These are phyloP conservation scores for Galerucella calmariensis DNA, from an alignment of 2,888 invertebrate species.

Conservation along the genomic window DNA sequence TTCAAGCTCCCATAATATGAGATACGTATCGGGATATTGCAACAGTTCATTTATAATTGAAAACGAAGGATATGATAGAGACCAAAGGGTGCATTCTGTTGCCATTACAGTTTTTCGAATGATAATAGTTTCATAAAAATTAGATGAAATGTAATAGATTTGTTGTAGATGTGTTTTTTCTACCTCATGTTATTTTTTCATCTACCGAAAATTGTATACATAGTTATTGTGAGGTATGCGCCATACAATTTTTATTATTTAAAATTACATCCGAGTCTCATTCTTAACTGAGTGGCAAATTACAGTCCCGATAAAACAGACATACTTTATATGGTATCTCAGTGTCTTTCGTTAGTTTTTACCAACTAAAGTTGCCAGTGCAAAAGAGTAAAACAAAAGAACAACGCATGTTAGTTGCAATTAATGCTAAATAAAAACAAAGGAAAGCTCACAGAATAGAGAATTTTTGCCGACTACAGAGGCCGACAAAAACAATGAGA, in stretches of 20 bases:
- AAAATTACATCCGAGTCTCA: constrained; percentile 2
- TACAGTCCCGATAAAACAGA: neutral
- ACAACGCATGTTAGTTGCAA: constrained; percentile 57
- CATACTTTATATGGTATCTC: neutral
- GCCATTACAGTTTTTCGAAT: no score
- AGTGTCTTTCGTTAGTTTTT: constrained; percentile 5
- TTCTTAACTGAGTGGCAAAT: neutral
- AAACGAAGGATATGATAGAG: no score
- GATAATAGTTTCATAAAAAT: no score
- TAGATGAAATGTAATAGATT: neutral
- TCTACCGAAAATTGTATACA: neutral
- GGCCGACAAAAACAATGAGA: constrained; percentile 57
- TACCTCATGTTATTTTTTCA: neutral
- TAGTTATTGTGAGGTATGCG: neutral
- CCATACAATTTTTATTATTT: neutral
- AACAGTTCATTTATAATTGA: no score
- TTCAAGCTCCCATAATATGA: no score
- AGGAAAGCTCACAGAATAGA: constrained; percentile 54
- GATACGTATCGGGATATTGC: no score
- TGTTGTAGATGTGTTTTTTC: neutral
- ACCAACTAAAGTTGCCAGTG: constrained; percentile 3
- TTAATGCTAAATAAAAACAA: constrained; percentile 56
- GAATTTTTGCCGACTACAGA: constrained; percentile 46
- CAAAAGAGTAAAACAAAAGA: constrained; percentile 34
- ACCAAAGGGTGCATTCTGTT: no score